Evolutionary conservation across 2,113 vertebrate genomes (phyloP).

Genomic region (Capra hircus): DNA sequence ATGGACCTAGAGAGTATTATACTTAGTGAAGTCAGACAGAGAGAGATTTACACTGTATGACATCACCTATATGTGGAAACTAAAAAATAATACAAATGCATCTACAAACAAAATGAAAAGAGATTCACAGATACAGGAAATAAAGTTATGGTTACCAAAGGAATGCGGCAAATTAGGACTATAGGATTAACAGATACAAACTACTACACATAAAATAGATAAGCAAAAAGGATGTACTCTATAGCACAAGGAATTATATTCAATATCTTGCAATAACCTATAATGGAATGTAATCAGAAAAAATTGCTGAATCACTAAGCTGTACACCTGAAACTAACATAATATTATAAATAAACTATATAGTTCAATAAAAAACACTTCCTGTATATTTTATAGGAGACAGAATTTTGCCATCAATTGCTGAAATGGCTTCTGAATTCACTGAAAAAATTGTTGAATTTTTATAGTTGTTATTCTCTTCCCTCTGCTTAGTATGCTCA

Average conservation of each 20-base stretch:
- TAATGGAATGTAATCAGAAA: neutral
- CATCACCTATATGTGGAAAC: neutral
- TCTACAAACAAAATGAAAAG: neutral
- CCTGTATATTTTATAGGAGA: neutral
- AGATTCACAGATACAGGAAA: neutral
- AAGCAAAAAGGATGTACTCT: neutral
- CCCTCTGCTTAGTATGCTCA: neutral
- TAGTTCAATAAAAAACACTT: neutral
- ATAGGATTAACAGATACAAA: neutral
- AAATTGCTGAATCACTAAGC: neutral
- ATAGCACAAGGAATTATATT: neutral
- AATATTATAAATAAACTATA: neutral
- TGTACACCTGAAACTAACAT: neutral
- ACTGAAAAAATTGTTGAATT: neutral
- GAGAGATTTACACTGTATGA: neutral
- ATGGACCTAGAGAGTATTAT: neutral
- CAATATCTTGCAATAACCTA: neutral
- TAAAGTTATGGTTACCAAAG: neutral
- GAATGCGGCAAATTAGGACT: neutral
- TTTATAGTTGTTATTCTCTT: neutral
- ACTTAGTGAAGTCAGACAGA: neutral
- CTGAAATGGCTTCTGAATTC: neutral
- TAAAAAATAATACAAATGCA: neutral
- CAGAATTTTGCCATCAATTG: neutral
- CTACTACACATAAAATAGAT: neutral